Conservation (phyloP, 2,113 vertebrate species). For the Australoheros scitulus region DNA sequence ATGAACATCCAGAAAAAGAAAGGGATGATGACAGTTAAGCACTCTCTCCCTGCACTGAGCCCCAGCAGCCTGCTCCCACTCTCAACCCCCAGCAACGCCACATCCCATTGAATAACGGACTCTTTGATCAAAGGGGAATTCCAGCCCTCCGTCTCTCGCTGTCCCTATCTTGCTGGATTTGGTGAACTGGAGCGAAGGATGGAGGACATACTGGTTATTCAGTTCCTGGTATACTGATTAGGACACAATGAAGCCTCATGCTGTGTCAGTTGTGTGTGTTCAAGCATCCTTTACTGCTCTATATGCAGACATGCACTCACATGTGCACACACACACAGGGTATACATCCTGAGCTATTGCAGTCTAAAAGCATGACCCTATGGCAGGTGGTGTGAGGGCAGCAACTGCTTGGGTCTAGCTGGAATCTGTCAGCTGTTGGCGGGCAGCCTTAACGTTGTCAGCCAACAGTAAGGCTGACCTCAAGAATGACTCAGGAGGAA, state of each 20-base stretch:
- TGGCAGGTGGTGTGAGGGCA: slow-evolving; percentile 64
- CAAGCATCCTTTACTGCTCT: slow-evolving; percentile 48
- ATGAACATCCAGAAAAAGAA: slow-evolving; percentile 58
- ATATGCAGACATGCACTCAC: slow-evolving; percentile 8
- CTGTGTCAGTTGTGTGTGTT: slow-evolving; percentile 62
- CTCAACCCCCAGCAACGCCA: slow-evolving; percentile 52
- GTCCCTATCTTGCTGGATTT: slow-evolving; percentile 37
- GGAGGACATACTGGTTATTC: slow-evolving; percentile 61
- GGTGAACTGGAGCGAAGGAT: slow-evolving; percentile 58
- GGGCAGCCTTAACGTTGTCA: slow-evolving; percentile 56
- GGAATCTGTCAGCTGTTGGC: slow-evolving; percentile 21
- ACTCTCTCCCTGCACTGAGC: slow-evolving; percentile 45
- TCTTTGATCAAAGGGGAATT: slow-evolving; percentile 72
- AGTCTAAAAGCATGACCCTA: slow-evolving; percentile 24
- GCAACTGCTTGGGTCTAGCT: slow-evolving; percentile 31
- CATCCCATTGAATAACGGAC: slow-evolving; percentile 70
- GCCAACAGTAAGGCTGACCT: slow-evolving; percentile 39
- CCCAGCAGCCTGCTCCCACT: slow-evolving; percentile 24
- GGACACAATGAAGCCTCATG: slow-evolving; percentile 63
- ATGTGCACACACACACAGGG: slow-evolving; percentile 3
- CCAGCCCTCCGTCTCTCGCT: slow-evolving; percentile 33
- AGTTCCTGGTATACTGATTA: slow-evolving; percentile 51
- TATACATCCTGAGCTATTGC: slow-evolving; percentile 8
- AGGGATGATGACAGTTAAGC: slow-evolving; percentile 69
- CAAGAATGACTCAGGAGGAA: neutral